Conservation (phyloP, 2,888 invertebrate species). For the Lithophane semibrunnea region DNA sequence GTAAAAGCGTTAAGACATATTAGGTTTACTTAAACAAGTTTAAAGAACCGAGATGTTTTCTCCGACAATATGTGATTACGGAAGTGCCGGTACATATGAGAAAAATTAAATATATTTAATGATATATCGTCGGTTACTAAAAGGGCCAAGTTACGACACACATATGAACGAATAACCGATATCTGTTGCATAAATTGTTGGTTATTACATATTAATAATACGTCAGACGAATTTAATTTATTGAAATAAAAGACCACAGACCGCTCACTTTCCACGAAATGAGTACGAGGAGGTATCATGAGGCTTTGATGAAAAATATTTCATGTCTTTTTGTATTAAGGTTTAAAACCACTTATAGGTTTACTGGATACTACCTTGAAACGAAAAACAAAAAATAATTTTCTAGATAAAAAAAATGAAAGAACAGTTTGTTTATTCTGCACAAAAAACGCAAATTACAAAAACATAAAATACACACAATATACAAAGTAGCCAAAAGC, state of each 20-base stretch:
- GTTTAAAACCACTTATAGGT: no score
- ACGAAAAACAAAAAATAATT: no score
- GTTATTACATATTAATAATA: slow-evolving; percentile 53
- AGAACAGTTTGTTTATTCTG: no score
- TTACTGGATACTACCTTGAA: no score
- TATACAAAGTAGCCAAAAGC: no score
- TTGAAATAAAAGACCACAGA: slow-evolving; percentile 27
- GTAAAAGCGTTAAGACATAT: slow-evolving; percentile 38
- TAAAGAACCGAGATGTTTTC: slow-evolving; percentile 29
- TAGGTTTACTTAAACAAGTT: slow-evolving; percentile 6
- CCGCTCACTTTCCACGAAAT: slow-evolving; percentile 35
- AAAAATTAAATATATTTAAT: slow-evolving; percentile 22
- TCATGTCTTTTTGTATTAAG: not conserved
- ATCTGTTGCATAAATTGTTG: slow-evolving; percentile 58
- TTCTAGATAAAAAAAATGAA: no score
- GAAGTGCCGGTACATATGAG: slow-evolving; percentile 24
- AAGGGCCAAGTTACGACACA: slow-evolving; percentile 58
- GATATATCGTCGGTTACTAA: slow-evolving; percentile 10
- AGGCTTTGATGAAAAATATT: slow-evolving; percentile 10
- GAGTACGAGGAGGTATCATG: not conserved
- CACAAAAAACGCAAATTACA: no score
- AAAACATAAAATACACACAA: no score
- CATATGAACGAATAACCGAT: slow-evolving; percentile 12
- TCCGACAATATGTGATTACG: slow-evolving; percentile 7
- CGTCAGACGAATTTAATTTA: slow-evolving; percentile 36